Base-by-base conservation (phyloP, 2,113 vertebrate genomes). In the Toxotes chatareus region DNA sequence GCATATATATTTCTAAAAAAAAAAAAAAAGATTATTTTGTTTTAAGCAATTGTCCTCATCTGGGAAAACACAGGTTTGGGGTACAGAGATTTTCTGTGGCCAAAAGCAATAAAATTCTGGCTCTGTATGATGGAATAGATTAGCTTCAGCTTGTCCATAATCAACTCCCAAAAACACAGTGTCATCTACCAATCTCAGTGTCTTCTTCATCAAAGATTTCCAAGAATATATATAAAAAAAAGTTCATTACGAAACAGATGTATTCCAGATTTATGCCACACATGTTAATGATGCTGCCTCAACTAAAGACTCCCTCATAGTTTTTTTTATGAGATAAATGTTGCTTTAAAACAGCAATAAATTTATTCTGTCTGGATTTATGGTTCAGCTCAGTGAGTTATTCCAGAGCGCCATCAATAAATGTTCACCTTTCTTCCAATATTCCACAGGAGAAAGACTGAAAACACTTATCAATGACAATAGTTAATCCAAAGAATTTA, bases 51-150 rank as follows among this genome's bases (percentile, higher is more conserved):
- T 36, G 47, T n/a, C n/a, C 16, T 70, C 57, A 63, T 76, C 72
- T 73, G 74, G 21, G 36, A 46, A 63, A 77, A 73, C 6, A 72
- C 14, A 49, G 27, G 32, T 44, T 8, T 11, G 7, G 42, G 34
- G 14, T 27, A 7, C 34, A 73, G 21, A 36, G 47, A 49, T 31
- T 67, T 46, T 32, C 55, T 40, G 23, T 46, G n/a, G 59, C 74
- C 56, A 79, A 68, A 46, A 68, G 57, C 83, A 86, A 84, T 65
- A 75, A 42, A 7, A 4, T 1, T 17, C 21, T 76, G 87, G 65
- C 81, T 67, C 59, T 16, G 46, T 19, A 3, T 44, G 21, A 44
- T 6, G 44, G 73, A 76, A 42, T 11, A 19, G 53, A 72, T 76
- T 56, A 13, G 57, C 57, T 56, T 61, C 56, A 65, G 14, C 4